phyloP scores from a whole-genome alignment of 2,797 vertebrate genomes.

The Halcyon chelicuti region DNA sequence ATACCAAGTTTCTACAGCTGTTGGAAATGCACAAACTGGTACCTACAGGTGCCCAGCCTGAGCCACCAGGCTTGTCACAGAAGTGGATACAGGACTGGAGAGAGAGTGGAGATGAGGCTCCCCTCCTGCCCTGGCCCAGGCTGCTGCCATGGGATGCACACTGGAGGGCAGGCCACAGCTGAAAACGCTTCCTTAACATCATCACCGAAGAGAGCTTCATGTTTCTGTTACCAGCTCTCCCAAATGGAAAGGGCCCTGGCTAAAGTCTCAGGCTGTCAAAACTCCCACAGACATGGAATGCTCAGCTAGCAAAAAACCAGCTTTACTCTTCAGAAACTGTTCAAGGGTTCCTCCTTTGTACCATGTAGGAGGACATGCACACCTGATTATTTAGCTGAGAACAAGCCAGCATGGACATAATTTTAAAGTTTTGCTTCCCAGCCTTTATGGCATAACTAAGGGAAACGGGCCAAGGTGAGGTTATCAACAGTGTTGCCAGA shows the following conservation, averaged over 20 bases:
- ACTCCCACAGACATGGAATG: constrained; percentile 13
- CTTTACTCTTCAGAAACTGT: neutral
- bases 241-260: neutral
- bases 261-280: neutral
- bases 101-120: neutral
- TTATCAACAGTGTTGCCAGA: neutral
- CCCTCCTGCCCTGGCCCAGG: neutral
- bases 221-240: neutral
- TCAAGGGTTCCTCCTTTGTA: neutral
- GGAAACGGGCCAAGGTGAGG: neutral
- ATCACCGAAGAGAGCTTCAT: neutral
- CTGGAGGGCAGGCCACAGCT: neutral
- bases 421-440: neutral
- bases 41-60: neutral
- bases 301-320: neutral
- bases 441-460: neutral
- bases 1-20: neutral
- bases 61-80: fast-evolving
- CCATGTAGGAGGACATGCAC: neutral
- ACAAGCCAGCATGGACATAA: neutral
- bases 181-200: neutral
- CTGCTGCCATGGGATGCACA: fast-evolving
- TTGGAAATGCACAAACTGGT: neutral
- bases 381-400: constrained; percentile 13
- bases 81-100: neutral